Percentiles rank a stretch among this genome's conserved stretches.
These are phyloP conservation scores for Trachelus iudaicus DNA, from an alignment of 2,888 invertebrate genomes.

Conservation along the genomic window DNA sequence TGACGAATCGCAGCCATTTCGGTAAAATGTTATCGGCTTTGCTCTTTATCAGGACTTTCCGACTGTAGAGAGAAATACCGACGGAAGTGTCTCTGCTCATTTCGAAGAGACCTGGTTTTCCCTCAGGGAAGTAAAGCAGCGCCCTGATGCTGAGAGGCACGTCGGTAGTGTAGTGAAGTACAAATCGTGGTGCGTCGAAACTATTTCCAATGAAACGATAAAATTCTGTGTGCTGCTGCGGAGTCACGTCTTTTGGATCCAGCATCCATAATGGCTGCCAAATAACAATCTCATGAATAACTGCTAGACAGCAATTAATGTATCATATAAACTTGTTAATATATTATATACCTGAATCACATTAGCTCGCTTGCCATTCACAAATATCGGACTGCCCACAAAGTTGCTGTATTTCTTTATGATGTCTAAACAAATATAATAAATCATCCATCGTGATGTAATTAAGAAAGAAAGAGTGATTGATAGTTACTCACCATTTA, in stretches of 20 bases:
- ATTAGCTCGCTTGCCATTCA: slow-evolving; percentile 91
- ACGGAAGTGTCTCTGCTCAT: slow-evolving; percentile 86
- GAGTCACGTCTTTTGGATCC: slow-evolving; percentile 88
- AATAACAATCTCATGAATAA: slow-evolving; percentile 13
- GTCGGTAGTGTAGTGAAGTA: slow-evolving; percentile 92
- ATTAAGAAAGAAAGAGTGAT: not conserved
- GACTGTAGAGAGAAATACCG: slow-evolving; percentile 90
- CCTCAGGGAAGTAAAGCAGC: slow-evolving; percentile 92
- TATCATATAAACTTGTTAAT: not conserved
- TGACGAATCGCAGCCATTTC: slow-evolving; percentile 94
- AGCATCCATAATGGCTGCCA: slow-evolving; percentile 90
- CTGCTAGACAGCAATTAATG: not conserved
- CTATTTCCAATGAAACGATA: slow-evolving; percentile 89
- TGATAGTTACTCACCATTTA: slow-evolving; percentile 71
- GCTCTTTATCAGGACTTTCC: slow-evolving; percentile 92
- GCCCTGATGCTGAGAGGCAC: slow-evolving; percentile 92
- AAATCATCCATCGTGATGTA: not conserved
- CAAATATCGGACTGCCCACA: slow-evolving; percentile 90
- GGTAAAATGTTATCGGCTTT: slow-evolving; percentile 91
- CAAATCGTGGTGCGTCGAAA: slow-evolving; percentile 89
- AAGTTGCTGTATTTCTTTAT: slow-evolving; percentile 98
- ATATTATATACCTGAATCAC: slow-evolving; percentile 76
- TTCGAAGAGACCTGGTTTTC: slow-evolving; percentile 92
- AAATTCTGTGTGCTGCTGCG: slow-evolving; percentile 91
- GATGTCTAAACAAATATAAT: slow-evolving; percentile 71